A percentile compares a stretch with the other conserved stretches of the same genome.
Evolutionary conservation across 2,113 vertebrate genomes (phyloP).

Genomic region (Elgaria multicarinata): DNA sequence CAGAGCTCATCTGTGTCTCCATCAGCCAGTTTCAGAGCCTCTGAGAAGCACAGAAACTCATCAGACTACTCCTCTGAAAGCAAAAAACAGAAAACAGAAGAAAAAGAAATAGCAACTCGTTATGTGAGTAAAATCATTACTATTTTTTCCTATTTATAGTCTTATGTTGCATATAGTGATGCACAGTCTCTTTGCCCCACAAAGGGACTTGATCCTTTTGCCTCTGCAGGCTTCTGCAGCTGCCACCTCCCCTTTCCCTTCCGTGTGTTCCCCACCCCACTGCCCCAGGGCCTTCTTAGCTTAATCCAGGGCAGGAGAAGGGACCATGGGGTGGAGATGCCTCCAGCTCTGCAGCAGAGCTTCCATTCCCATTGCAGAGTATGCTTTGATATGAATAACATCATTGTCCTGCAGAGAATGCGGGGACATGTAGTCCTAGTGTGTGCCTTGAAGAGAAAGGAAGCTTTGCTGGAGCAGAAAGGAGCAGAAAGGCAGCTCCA

Average conservation of each 20-base stretch:
- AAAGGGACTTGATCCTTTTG: not conserved
- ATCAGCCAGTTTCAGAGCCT: constrained; percentile 91
- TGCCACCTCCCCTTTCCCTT: not conserved
- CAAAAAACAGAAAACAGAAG: constrained; percentile 96
- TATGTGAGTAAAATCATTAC: constrained; percentile 82
- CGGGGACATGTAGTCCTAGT: not conserved
- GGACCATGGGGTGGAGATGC: not conserved
- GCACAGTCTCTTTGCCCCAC: not conserved
- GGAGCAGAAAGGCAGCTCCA: too few species aligned
- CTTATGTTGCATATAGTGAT: not conserved
- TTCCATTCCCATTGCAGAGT: not conserved
- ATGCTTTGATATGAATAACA: not conserved
- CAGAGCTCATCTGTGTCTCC: constrained; percentile 96
- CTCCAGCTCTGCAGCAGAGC: not conserved
- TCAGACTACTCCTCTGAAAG: constrained; percentile 93
- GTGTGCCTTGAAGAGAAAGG: too few species aligned
- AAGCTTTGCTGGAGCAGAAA: not conserved
- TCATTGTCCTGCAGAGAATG: not conserved
- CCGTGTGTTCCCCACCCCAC: too few species aligned
- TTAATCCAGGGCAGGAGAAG: not conserved
- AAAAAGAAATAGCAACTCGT: constrained; percentile 90
- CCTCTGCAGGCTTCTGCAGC: not conserved
- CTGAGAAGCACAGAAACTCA: constrained; percentile 93
- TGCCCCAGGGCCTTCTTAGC: not conserved
- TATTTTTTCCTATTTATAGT: not conserved